Base-by-base conservation (phyloP, 2,797 vertebrate species). In the Syndactyla subalaris region DNA sequence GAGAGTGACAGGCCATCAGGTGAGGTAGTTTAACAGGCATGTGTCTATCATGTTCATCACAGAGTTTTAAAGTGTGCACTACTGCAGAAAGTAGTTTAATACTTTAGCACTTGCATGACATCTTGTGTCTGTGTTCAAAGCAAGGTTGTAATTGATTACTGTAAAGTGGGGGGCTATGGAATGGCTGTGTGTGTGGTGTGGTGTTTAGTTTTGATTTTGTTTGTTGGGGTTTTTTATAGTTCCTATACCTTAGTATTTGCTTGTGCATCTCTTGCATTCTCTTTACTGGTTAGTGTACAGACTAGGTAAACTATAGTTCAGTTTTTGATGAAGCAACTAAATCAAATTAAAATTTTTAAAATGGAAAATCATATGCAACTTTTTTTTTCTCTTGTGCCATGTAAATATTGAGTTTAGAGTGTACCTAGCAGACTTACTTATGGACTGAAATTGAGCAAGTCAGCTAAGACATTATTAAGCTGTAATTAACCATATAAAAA, bases 401-500 rank as follows among this genome's bases (percentile, higher is more conserved):
- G 24, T 41, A 48, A 55, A 9, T 85, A 32, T 14, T 86, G 8
- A 36, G 27, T 78, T 90, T 84, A 55, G 73, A 23, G 55, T 49
- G 54, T 41, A 71, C 91, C 21, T 83, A 61, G 36, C 19, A 57
- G 19, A 11, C 27, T 61, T 82, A 48, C 21, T 58, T 90, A 30
- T 7, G 32, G 26, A 39, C 52, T 96, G 81, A 62, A 58, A 62
- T 79, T 86, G 62, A 58, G n/a, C 62, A 84, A 72, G 73, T 86
- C 45, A 58, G 19, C 15, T 41, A 87, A 87, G 70, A 88, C 2
- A 5, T 89, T 71, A 83, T 79, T 92, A 90, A 61, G 15, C 12
- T 84, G 55, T 90, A 91, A 89, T 92, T 93, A 93, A 92, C 83
- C 54, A 34, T 87, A 74, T 63, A 30, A 91, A 85, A 72, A 6